A percentile compares a stretch with the other conserved stretches of the same genome.
These are phyloP conservation scores for Pseudorhiza aurosa DNA, from an alignment of 30 jellyfish, hydroid and myxozoan species.

Conservation along the genomic window DNA sequence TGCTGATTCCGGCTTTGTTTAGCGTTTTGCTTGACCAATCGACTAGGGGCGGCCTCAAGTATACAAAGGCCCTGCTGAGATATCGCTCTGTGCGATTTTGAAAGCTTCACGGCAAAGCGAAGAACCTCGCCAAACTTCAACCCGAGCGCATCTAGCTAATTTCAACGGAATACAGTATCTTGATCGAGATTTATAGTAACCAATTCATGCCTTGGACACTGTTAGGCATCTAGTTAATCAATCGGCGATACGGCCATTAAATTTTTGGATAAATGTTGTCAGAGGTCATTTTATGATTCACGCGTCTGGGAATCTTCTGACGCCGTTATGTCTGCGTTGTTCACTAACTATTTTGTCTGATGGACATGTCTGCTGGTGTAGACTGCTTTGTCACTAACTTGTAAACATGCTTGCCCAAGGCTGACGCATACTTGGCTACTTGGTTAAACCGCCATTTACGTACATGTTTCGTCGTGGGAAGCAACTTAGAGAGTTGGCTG, in stretches of 20 bases:
- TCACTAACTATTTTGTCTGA: slow-evolving; percentile 74
- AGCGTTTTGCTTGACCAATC: slow-evolving; percentile 67
- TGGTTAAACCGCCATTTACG: not conserved
- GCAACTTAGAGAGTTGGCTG: not conserved
- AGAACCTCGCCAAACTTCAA: slow-evolving; percentile 43
- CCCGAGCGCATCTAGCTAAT: not conserved
- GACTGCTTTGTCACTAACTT: slow-evolving; percentile 63
- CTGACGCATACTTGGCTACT: slow-evolving; percentile 49
- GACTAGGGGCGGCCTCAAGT: slow-evolving; percentile 70
- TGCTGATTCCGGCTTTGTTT: slow-evolving; percentile 72
- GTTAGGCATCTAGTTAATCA: too few relatives aligned
- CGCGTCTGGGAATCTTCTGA: slow-evolving; percentile 73
- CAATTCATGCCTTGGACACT: too few relatives aligned
- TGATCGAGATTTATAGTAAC: not conserved
- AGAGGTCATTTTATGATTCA: slow-evolving; percentile 25
- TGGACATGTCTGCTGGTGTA: slow-evolving; percentile 74
- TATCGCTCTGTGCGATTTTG: slow-evolving; percentile 49
- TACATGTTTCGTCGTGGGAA: not conserved
- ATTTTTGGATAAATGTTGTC: not conserved
- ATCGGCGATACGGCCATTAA: too few relatives aligned
- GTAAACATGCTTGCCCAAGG: slow-evolving; percentile 72
- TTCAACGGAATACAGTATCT: not conserved
- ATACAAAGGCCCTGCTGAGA: slow-evolving; percentile 60
- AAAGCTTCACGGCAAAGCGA: slow-evolving; percentile 37
- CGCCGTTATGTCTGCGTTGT: slow-evolving; percentile 77